These are phyloP conservation scores for Pinctada fucata DNA, from an alignment of 2,888 invertebrate genomes.

Conservation along the genomic window DNA sequence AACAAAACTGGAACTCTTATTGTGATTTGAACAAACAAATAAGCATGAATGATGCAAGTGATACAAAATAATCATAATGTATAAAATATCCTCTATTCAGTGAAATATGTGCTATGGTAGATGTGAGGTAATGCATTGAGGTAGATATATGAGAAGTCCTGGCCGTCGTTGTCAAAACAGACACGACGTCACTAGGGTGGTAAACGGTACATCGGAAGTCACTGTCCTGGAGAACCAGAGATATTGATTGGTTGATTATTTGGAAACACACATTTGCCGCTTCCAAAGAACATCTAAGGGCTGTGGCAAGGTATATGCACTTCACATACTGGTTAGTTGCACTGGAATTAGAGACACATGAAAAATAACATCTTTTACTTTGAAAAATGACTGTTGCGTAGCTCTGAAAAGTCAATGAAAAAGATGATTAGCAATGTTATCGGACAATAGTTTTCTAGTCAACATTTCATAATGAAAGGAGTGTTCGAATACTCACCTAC, in stretches of 20 bases:
- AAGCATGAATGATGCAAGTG: too few species aligned
- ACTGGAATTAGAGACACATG: conserved; percentile 41
- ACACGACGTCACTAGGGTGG: conserved; percentile 57
- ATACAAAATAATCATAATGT: too few species aligned
- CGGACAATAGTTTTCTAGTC: too few species aligned
- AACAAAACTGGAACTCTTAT: too few species aligned
- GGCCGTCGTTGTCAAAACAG: conserved; percentile 54
- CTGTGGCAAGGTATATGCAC: conserved; percentile 64
- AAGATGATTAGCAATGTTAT: too few species aligned
- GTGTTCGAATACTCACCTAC: not conserved
- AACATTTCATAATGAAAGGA: not conserved
- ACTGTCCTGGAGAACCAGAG: conserved; percentile 38
- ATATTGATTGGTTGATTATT: conserved; percentile 59
- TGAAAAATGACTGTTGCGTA: too few species aligned
- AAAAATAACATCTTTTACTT: too few species aligned
- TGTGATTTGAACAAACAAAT: too few species aligned
- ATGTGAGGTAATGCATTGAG: not conserved
- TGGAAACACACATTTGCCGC: conserved; percentile 64
- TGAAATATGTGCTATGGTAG: not conserved
- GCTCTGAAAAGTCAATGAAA: too few species aligned
- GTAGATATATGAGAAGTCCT: conserved; percentile 36
- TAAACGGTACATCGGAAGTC: conserved; percentile 46
- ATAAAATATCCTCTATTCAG: too few species aligned
- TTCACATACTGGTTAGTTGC: conserved; percentile 63
- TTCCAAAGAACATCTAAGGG: conserved; percentile 63